Evolutionary conservation across 2,113 vertebrate species (phyloP).

Genomic region (Phylloscopus trochiloides): DNA sequence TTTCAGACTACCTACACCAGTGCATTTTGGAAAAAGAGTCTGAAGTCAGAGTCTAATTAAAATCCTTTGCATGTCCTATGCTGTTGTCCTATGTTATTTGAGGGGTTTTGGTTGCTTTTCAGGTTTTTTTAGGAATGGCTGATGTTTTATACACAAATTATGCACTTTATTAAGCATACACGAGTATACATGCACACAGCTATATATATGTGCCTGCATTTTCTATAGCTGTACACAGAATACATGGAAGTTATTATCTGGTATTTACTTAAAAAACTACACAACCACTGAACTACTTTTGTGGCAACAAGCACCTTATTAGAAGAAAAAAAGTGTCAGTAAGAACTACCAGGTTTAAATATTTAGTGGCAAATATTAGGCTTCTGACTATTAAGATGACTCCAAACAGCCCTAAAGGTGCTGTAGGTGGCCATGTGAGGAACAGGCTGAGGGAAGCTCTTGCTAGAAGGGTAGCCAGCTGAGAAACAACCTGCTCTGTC

Average conservation of each 20-base stretch:
- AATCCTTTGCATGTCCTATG: slow-evolving; percentile 8
- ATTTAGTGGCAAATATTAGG: background rate
- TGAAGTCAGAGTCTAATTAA: slow-evolving; percentile 43
- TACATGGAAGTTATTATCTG: background rate
- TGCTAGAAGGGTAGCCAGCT: background rate
- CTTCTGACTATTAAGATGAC: background rate
- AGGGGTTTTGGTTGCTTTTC: background rate
- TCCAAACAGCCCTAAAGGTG: background rate
- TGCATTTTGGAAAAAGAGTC: slow-evolving; percentile 35
- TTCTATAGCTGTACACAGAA: background rate
- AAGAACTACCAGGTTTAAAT: background rate
- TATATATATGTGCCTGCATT: background rate
- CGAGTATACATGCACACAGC: background rate
- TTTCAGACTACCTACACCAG: slow-evolving; percentile 33
- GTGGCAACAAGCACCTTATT: background rate
- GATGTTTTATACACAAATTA: background rate
- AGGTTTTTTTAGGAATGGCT: background rate
- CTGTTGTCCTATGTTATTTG: background rate
- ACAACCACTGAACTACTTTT: background rate
- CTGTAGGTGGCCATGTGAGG: background rate
- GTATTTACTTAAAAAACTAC: background rate
- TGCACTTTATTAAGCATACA: background rate
- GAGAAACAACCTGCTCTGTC: background rate
- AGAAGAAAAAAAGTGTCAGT: background rate
- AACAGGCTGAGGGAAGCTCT: fast-evolving